A percentile compares a stretch with the other conserved stretches of the same genome.
Conservation (phyloP, 1,140 invertebrate species). For the Solenopsis fugax region DNA sequence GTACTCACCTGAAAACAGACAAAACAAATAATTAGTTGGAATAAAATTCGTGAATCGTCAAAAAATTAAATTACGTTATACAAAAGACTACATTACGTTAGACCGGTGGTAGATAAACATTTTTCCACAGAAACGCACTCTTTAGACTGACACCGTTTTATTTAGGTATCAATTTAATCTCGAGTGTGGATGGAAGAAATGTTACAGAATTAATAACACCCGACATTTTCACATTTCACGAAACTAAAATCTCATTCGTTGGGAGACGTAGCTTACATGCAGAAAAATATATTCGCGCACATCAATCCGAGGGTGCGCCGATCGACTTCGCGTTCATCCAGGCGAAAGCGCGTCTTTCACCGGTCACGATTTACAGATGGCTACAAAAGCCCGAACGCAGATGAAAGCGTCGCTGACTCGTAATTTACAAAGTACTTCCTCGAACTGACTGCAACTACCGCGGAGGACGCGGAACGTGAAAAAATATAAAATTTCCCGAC, state of each 20-base stretch:
- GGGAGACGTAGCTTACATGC: neutral
- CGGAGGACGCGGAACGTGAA: neutral
- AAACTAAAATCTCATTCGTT: conserved; percentile 4
- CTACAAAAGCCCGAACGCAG: conserved; percentile 18
- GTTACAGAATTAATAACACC: conserved; percentile 25
- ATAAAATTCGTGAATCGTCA: neutral
- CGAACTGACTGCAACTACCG: neutral
- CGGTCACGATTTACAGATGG: conserved; percentile 10
- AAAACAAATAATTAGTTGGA: conserved; percentile 21
- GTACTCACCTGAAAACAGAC: conserved; percentile 55
- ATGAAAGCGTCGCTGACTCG: neutral
- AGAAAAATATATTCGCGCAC: conserved; percentile 1
- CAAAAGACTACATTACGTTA: no score
- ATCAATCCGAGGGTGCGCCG: neutral
- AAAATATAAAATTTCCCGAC: conserved; percentile 8
- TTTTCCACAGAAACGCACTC: neutral
- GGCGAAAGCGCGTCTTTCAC: conserved; percentile 7
- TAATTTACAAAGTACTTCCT: conserved; percentile 39
- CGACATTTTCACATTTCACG: conserved; percentile 6
- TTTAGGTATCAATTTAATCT: neutral
- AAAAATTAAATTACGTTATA: neutral
- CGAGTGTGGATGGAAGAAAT: neutral
- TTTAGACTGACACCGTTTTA: neutral
- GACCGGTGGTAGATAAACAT: neutral
- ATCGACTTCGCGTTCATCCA: neutral